A percentile compares a stretch with the other conserved stretches of the same genome.
These are phyloP conservation scores for Lymantria dispar DNA, from an alignment of 2,888 invertebrate genomes.

Conservation along the genomic window DNA sequence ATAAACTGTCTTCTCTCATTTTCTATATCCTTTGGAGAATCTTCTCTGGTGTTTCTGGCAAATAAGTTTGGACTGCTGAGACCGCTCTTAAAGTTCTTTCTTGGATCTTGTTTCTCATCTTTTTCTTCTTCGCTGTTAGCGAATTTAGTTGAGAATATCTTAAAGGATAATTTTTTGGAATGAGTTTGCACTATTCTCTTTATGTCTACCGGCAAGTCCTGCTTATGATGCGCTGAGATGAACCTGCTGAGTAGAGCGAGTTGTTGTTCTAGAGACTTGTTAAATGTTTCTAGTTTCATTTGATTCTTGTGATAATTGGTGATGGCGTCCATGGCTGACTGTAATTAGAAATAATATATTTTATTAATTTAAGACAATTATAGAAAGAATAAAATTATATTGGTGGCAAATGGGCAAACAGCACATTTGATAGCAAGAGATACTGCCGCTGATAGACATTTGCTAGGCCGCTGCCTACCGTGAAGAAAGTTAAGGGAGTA, in stretches of 20 bases:
- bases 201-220: conserved; percentile 88
- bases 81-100: conserved; percentile 58
- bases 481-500: no score
- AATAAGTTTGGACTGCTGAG: conserved; percentile 71
- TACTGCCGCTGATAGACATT: no score
- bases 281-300: conserved; percentile 86
- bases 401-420: no score
- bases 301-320: conserved; percentile 83
- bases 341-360: conserved; percentile 39
- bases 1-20: conserved; percentile 53
- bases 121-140: conserved; percentile 62
- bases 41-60: conserved; percentile 58
- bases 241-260: conserved; percentile 87
- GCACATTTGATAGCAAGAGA: no score
- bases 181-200: conserved; percentile 87
- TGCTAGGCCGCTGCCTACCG: no score
- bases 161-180: conserved; percentile 64
- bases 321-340: conserved; percentile 86
- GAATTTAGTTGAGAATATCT: conserved; percentile 67
- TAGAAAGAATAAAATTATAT: no score
- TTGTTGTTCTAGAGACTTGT: conserved; percentile 88
- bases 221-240: conserved; percentile 85
- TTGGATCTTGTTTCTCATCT: conserved; percentile 64
- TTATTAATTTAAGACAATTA: neutral
- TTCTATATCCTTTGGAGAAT: conserved; percentile 43